Base-by-base conservation (phyloP, 2,888 invertebrate species). In the Leucoma salicis region DNA sequence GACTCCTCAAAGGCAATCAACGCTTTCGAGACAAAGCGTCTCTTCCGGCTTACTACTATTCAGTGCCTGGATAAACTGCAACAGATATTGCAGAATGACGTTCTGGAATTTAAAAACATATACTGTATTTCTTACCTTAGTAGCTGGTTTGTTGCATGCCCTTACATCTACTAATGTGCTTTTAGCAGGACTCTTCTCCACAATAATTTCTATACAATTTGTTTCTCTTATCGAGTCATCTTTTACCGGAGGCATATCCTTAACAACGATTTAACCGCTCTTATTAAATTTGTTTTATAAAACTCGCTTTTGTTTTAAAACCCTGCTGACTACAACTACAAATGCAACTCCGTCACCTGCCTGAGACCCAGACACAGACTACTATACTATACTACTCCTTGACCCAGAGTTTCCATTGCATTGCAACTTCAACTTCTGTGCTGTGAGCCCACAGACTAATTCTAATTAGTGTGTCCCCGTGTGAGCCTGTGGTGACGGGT, bases 121-220 rank as follows among this genome's bases (percentile, higher is more conserved):
- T 34, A 11, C 15, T 28, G 24, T 39, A 43, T 16, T 42, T 63
- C 78, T 90, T 90, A 94, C 93, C 91, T 92, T 92, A 56, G 91
- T 84, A 45, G 90, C 86, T 57, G 93, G 93, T 81, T 93, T 93
- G 71, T 92, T 92, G 74, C 93, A 94, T 58, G 93, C 93, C 79
- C 93, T 91, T 60, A 92, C 92, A 82, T 93, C 93, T 55, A 93
- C 90, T 56, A 89, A 82, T 63, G 84, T 80, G 64, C 83, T 86
- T 71, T 88, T 88, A 52, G 77, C 82, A 43, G 89, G 87, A 63
- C 88, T 90, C 74, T 89, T 88, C 62, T 90, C 90, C 38, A 74
- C 66, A 58, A 86, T 74, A 64, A 83, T 78, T 63, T 90, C 90
- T 65, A 90, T 73, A 63, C 86, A 88, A 74, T 82, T 83, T 51